phyloP scores from a whole-genome alignment of 2,888 invertebrate genomes.

The Oscheius sp. region DNA sequence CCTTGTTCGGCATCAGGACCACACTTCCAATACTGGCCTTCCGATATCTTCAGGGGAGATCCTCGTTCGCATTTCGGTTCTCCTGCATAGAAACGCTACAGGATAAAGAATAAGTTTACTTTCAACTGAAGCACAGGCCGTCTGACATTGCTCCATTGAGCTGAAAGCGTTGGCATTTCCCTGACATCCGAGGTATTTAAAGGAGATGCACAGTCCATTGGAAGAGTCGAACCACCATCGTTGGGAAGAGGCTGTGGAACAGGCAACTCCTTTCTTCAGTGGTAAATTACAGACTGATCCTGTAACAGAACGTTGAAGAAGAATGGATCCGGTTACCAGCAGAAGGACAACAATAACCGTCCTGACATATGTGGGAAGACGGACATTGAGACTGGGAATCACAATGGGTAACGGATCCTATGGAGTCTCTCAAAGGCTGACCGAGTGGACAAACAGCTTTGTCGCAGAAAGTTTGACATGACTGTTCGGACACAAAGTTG shows the following conservation, averaged over 20 bases:
- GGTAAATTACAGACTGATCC: constrained; percentile 60
- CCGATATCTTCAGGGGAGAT: constrained; percentile 50
- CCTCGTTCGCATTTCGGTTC: constrained; percentile 65
- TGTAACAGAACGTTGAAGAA: constrained; percentile 32
- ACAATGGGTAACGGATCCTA: constrained; percentile 49
- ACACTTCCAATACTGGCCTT: constrained; percentile 58
- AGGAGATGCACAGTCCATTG: constrained; percentile 53
- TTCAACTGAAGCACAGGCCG: constrained; percentile 57
- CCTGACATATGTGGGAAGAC: constrained; percentile 56
- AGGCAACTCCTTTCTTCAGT: constrained; percentile 40
- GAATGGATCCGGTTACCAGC: constrained; percentile 38
- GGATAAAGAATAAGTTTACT: constrained; percentile 29
- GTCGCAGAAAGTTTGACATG: constrained; percentile 62
- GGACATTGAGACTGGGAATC: constrained; percentile 59
- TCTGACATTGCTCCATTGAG: constrained; percentile 55
- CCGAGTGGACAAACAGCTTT: constrained; percentile 47
- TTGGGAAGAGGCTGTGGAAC: constrained; percentile 16
- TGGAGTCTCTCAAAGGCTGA: constrained; percentile 45
- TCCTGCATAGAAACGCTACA: constrained; percentile 37
- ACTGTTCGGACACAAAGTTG: constrained; percentile 60
- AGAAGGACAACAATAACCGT: constrained; percentile 64
- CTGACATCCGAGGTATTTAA: constrained; percentile 54
- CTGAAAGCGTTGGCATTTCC: constrained; percentile 64
- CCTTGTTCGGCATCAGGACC: constrained; percentile 30
- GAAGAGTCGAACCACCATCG: constrained; percentile 54